These are phyloP conservation scores for Pachyrhynchus sulphureomaculatus DNA, from an alignment of 1,140 invertebrate genomes.

Conservation along the genomic window DNA sequence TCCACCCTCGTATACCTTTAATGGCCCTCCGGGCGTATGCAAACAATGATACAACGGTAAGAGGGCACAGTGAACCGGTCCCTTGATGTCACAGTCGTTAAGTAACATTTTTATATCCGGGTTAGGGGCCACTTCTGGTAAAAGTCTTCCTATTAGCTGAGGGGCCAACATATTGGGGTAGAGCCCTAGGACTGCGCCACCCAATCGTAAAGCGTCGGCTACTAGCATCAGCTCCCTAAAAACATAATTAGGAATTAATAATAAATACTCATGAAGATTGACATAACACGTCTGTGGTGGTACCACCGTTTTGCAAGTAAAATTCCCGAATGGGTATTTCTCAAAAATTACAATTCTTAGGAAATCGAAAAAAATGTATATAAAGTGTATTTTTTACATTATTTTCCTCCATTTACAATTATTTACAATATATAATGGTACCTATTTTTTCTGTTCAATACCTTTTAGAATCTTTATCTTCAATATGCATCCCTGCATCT, in stretches of 20 bases:
- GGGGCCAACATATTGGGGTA: slow-evolving; percentile 96
- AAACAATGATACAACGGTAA: slow-evolving; percentile 93
- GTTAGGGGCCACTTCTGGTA: slow-evolving; percentile 87
- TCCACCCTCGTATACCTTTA: no score
- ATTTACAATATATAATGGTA: no score
- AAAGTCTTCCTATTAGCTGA: slow-evolving; percentile 87
- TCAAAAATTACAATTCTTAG: no score
- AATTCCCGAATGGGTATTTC: no score
- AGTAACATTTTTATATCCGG: slow-evolving; percentile 84
- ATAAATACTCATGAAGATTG: neutral
- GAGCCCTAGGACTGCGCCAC: slow-evolving; percentile 83
- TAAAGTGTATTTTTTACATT: no score
- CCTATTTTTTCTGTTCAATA: slow-evolving; percentile 45
- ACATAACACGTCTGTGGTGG: neutral
- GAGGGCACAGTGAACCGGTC: slow-evolving; percentile 84
- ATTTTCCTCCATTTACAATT: no score
- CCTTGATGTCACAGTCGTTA: slow-evolving; percentile 84
- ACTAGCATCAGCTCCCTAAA: slow-evolving; percentile 87
- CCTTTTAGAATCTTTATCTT: slow-evolving; percentile 81
- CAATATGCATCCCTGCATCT: slow-evolving; percentile 84
- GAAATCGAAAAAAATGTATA: no score
- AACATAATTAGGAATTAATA: slow-evolving; percentile 20
- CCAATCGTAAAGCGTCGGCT: slow-evolving; percentile 90
- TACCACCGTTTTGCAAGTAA: no score
- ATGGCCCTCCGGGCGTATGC: slow-evolving; percentile 94